Conservation (phyloP, 2,888 invertebrate genomes). For the Clostera curtula region DNA sequence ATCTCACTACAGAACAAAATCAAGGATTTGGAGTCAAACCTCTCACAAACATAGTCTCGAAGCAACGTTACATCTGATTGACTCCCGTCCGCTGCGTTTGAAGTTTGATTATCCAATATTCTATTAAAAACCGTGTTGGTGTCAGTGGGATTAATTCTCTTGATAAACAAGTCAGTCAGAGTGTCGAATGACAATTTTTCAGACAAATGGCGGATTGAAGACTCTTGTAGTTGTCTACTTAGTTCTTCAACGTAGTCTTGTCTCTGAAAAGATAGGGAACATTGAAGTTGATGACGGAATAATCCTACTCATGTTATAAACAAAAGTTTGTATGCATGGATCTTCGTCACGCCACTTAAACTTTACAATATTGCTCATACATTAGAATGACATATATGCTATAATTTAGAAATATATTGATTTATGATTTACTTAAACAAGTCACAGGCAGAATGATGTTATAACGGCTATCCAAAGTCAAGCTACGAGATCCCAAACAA, state of each 20-base stretch:
- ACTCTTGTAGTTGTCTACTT: constrained; percentile 28
- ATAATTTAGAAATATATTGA: no score
- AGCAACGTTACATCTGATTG: constrained; percentile 31
- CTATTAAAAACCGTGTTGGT: constrained; percentile 23
- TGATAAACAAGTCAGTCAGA: constrained; percentile 28
- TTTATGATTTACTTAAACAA: no score
- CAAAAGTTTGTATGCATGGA: no score
- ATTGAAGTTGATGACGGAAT: background rate
- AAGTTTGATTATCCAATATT: constrained; percentile 28
- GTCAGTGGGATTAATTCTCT: constrained; percentile 28
- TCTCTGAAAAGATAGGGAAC: constrained; percentile 36
- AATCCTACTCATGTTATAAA: background rate
- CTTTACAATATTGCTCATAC: no score
- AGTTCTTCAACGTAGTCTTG: constrained; percentile 42
- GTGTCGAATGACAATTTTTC: constrained; percentile 30
- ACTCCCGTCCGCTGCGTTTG: constrained; percentile 12
- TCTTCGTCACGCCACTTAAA: no score
- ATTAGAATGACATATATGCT: no score
- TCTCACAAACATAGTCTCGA: constrained; percentile 36
- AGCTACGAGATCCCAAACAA: no score
- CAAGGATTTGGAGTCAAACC: constrained; percentile 39
- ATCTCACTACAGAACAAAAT: constrained; percentile 46
- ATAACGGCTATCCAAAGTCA: no score
- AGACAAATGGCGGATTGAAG: constrained; percentile 32
- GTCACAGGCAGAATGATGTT: no score